These are phyloP conservation scores for Cossypha polioptera DNA, from an alignment of 2,797 vertebrate species.

Conservation along the genomic window DNA sequence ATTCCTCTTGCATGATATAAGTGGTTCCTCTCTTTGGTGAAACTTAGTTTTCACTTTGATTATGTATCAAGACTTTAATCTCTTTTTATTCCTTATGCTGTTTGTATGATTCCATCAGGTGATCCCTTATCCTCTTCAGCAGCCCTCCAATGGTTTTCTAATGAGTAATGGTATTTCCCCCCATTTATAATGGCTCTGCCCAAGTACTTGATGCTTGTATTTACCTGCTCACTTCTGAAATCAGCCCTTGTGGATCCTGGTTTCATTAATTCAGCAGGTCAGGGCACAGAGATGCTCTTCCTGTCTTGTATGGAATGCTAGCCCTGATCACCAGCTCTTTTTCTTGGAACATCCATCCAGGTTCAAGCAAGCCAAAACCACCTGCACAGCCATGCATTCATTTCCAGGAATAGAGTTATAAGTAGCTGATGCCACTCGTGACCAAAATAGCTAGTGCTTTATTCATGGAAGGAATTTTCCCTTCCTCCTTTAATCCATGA, in stretches of 20 bases:
- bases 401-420: background rate
- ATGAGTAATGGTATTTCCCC: background rate
- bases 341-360: background rate
- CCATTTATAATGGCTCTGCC: background rate
- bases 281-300: background rate
- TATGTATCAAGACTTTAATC: background rate
- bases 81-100: background rate
- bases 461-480: conserved; percentile 9
- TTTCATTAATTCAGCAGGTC: background rate
- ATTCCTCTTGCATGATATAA: conserved; percentile 42
- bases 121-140: background rate
- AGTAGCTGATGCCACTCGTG: background rate
- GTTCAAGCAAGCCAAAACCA: conserved; percentile 6
- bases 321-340: background rate
- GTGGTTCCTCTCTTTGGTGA: background rate
- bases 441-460: conserved; percentile 23
- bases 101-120: background rate
- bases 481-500: background rate
- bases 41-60: background rate
- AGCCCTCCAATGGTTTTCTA: background rate
- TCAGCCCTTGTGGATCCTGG: background rate
- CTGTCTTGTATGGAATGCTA: background rate
- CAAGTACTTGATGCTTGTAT: background rate
- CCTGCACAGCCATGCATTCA: background rate
- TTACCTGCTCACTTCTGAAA: background rate